Percentiles rank a stretch among this genome's conserved stretches.
Conservation (phyloP, 30 jellyfish, hydroid and myxozoan species). For the Aurelia aurita region DNA sequence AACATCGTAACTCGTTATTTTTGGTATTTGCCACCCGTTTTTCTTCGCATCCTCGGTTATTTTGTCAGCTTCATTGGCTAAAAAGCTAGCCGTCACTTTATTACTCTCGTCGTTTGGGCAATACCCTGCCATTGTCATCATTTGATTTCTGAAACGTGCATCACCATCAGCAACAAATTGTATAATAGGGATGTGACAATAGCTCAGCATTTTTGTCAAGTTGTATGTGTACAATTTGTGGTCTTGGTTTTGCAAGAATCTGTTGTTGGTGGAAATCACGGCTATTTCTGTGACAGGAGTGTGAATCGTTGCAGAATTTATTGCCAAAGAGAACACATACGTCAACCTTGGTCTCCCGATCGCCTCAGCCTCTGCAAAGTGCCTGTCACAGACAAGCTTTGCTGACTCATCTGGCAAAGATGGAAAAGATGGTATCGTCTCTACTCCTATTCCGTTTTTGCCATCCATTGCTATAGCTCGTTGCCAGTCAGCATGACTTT, state of each 20-base stretch:
- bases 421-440: slow-evolving; percentile 10
- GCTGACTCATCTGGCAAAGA: background rate
- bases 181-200: slow-evolving; percentile 1
- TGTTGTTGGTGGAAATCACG: background rate
- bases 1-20: slow-evolving; percentile 1
- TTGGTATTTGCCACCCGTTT: slow-evolving; percentile 12
- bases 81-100: too few relatives aligned
- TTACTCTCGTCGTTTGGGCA: too few relatives aligned
- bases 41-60: too few relatives aligned
- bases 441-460: background rate
- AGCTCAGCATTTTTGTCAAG: slow-evolving; percentile 19
- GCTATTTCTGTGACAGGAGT: too few relatives aligned
- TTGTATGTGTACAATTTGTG: slow-evolving; percentile 18
- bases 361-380: slow-evolving; percentile 24
- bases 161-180: slow-evolving; percentile 42
- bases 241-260: slow-evolving; percentile 19
- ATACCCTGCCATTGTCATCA: slow-evolving; percentile 20
- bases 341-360: slow-evolving; percentile 28
- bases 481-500: slow-evolving; percentile 18
- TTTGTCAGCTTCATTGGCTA: too few relatives aligned
- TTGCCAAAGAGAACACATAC: slow-evolving; percentile 33
- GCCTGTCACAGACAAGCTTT: slow-evolving; percentile 1
- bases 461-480: background rate
- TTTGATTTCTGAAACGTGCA: slow-evolving; percentile 23
- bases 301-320: background rate